Percentiles rank a stretch among this genome's conserved stretches.
Evolutionary conservation across 2,797 vertebrate genomes (phyloP).

Genomic region (Lutra lutra): DNA sequence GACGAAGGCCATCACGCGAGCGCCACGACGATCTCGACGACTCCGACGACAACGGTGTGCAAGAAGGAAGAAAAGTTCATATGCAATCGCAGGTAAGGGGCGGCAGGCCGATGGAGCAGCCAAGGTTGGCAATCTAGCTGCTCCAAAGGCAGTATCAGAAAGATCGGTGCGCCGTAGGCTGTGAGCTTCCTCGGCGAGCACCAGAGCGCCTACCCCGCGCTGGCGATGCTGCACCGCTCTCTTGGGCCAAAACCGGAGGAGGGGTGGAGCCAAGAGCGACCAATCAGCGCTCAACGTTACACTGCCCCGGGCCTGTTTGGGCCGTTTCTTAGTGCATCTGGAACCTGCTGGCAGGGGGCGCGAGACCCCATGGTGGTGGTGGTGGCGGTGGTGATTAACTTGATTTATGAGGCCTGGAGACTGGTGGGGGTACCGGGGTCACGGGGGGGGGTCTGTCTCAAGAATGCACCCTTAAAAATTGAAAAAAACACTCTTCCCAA

Average conservation of each 20-base stretch:
- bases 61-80: slow-evolving; percentile 70
- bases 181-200: slow-evolving; percentile 61
- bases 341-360: slow-evolving; percentile 39
- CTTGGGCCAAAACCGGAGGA: slow-evolving; percentile 64
- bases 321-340: slow-evolving; percentile 34
- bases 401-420: background rate
- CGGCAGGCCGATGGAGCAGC: slow-evolving; percentile 54
- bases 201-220: slow-evolving; percentile 66
- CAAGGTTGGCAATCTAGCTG: slow-evolving; percentile 43
- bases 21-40: slow-evolving; percentile 76
- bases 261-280: slow-evolving; percentile 71
- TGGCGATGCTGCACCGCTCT: slow-evolving; percentile 43
- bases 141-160: slow-evolving; percentile 64
- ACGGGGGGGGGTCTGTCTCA: background rate
- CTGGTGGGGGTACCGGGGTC: background rate
- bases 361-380: background rate
- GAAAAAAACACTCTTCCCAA: background rate
- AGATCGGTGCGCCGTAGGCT: slow-evolving; percentile 33
- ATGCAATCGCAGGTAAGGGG: slow-evolving; percentile 65
- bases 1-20: slow-evolving; percentile 80
- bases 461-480: slow-evolving; percentile 7
- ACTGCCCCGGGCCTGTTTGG: slow-evolving; percentile 23
- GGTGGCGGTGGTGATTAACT: background rate
- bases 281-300: slow-evolving; percentile 68
- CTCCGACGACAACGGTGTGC: slow-evolving; percentile 54